These are phyloP conservation scores for Bacillus rossius DNA, from an alignment of 1,140 invertebrate genomes.

Conservation along the genomic window DNA sequence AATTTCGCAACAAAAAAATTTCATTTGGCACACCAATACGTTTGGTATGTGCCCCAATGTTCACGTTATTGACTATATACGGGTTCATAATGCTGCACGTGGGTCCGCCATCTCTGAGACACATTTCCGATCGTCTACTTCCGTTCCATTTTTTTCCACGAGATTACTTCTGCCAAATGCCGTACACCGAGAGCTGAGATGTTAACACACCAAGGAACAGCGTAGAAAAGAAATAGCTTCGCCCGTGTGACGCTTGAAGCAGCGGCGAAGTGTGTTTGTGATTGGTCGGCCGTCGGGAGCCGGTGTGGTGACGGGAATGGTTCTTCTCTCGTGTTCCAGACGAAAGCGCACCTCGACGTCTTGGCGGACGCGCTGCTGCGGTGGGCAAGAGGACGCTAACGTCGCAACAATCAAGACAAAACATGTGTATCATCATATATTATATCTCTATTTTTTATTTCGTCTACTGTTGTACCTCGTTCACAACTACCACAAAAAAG, in stretches of 20 bases:
- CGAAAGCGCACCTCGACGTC: conserved; percentile 90
- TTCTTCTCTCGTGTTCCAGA: conserved; percentile 80
- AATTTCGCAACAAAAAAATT: too few species aligned
- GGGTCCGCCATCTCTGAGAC: too few species aligned
- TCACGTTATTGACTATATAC: too few species aligned
- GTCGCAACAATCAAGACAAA: neutral
- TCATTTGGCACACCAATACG: too few species aligned
- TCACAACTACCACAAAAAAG: neutral
- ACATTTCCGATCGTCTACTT: too few species aligned
- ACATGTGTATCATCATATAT: neutral
- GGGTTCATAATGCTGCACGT: too few species aligned
- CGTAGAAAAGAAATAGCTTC: neutral
- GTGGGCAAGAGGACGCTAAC: conserved; percentile 86
- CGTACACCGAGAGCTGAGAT: too few species aligned
- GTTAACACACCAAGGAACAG: too few species aligned
- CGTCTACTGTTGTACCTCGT: conserved; percentile 15
- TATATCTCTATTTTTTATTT: conserved; percentile 12
- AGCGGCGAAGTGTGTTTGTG: neutral
- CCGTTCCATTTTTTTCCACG: too few species aligned
- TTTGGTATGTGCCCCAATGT: too few species aligned
- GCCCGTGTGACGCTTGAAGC: neutral
- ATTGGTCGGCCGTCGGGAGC: too few species aligned
- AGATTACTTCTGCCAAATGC: too few species aligned
- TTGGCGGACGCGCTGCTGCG: conserved; percentile 85
- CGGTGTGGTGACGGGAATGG: neutral